Evolutionary conservation across 1,140 invertebrate genomes (phyloP).

Genomic region (Aphaenogaster rudis): DNA sequence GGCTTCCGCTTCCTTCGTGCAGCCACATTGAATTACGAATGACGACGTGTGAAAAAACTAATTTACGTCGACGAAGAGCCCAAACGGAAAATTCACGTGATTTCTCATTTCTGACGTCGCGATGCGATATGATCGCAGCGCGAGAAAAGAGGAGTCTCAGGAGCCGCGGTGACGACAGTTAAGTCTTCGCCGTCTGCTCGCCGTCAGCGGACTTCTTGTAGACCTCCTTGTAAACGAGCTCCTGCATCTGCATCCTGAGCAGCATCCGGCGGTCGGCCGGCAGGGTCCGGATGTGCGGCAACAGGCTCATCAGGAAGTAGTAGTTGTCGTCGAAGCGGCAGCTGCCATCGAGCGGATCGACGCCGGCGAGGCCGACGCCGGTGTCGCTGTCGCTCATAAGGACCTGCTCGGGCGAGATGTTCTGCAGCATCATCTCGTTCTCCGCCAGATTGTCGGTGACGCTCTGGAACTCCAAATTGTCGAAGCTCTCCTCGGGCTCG

Average conservation of each 20-base stretch:
- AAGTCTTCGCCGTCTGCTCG: conserved; percentile 48
- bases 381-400: conserved; percentile 81
- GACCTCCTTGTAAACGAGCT: conserved; percentile 85
- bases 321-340: conserved; percentile 84
- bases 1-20: not conserved
- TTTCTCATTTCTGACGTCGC: not conserved
- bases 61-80: not conserved
- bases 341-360: conserved; percentile 81
- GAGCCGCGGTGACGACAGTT: not conserved
- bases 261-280: conserved; percentile 83
- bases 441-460: conserved; percentile 79
- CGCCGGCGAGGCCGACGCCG: conserved; percentile 71
- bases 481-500: conserved; percentile 81
- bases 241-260: conserved; percentile 85
- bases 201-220: conserved; percentile 81
- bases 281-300: conserved; percentile 83
- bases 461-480: conserved; percentile 81
- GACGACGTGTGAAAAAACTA: not conserved
- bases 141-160: not conserved
- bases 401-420: conserved; percentile 83
- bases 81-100: not conserved
- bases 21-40: not conserved
- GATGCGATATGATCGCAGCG: not conserved
- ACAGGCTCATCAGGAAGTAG: conserved; percentile 85
- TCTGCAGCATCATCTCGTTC: conserved; percentile 84